Percentiles rank a stretch among this genome's conserved stretches.
Conservation (phyloP, 2,113 vertebrate species). For the Pandion haliaetus region DNA sequence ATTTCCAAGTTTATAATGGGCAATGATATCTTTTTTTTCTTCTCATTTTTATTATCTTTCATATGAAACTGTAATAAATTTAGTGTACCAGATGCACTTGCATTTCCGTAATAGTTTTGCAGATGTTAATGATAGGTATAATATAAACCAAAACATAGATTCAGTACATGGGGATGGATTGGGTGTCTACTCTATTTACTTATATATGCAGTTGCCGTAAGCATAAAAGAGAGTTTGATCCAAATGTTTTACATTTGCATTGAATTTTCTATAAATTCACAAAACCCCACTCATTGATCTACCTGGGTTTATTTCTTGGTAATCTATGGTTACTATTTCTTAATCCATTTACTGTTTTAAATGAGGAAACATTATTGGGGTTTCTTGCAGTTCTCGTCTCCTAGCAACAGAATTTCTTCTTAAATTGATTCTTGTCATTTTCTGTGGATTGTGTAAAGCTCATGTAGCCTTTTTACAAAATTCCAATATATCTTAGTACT, state of each 20-base stretch:
- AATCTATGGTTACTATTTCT: not conserved
- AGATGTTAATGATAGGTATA: not conserved
- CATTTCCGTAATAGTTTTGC: not conserved
- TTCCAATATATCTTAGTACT: not conserved
- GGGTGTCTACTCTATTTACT: not conserved
- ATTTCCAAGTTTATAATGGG: not conserved
- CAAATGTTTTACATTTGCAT: not conserved
- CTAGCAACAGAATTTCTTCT: slow-evolving; percentile 40
- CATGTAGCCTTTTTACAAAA: not conserved
- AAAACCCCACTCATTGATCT: not conserved
- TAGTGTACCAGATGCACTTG: not conserved
- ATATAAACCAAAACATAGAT: not conserved
- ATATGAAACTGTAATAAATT: not conserved
- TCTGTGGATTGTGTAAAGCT: not conserved
- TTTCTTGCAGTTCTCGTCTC: not conserved
- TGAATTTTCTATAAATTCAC: not conserved
- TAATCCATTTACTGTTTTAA: not conserved
- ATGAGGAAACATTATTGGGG: not conserved
- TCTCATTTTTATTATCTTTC: not conserved
- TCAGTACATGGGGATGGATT: not conserved
- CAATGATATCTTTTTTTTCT: not conserved
- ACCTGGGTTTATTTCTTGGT: not conserved
- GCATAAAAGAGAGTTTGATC: not conserved
- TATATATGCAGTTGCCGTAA: not conserved
- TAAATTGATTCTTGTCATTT: not conserved